Conservation (phyloP, 1,140 invertebrate species). For the Manduca sexta region DNA sequence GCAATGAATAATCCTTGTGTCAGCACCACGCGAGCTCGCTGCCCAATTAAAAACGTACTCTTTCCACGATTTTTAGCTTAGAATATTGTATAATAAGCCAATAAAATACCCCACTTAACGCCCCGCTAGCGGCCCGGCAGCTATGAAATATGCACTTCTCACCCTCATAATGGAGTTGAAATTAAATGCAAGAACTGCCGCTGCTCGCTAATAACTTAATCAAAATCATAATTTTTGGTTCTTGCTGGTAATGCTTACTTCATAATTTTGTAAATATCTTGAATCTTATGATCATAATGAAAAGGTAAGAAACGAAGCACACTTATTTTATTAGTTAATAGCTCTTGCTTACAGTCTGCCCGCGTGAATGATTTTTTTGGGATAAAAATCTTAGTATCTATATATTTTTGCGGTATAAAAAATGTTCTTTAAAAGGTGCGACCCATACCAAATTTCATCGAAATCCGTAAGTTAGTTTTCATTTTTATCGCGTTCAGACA, state of each 20-base stretch:
- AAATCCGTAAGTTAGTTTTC: no score
- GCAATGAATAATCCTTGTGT: constrained; percentile 68
- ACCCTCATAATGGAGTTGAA: constrained; percentile 47
- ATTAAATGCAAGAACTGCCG: constrained; percentile 45
- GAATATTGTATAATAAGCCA: constrained; percentile 73
- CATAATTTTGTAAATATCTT: no score
- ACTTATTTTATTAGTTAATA: no score
- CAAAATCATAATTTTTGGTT: constrained; percentile 2
- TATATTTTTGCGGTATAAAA: no score
- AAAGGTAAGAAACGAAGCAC: no score
- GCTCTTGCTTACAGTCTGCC: no score
- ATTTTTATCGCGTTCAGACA: no score
- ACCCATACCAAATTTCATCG: no score
- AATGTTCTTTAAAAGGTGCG: no score
- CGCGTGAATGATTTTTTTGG: no score
- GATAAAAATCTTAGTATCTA: no score
- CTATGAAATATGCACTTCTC: constrained; percentile 66
- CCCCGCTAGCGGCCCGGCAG: constrained; percentile 41
- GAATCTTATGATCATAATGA: no score
- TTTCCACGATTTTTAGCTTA: constrained; percentile 71
- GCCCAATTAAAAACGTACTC: constrained; percentile 72
- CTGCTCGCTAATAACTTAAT: constrained; percentile 32
- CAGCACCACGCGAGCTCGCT: constrained; percentile 60
- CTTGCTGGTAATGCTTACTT: neutral
- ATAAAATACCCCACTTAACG: constrained; percentile 71